Evolutionary conservation across 1,140 invertebrate species (phyloP).

Genomic region (Ips nitidus): DNA sequence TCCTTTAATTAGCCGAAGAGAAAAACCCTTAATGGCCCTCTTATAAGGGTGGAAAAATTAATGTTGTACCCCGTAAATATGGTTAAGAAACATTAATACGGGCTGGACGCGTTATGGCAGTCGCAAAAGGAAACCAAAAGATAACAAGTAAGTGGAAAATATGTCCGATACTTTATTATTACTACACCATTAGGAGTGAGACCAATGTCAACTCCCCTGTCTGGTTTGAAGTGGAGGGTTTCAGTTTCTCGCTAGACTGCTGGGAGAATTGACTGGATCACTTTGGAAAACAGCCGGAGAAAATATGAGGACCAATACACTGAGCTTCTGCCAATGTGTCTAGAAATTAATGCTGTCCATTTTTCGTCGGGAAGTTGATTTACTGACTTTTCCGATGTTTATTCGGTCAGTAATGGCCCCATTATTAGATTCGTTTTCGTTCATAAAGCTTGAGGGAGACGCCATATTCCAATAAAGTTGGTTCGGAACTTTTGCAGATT

Average conservation of each 20-base stretch:
- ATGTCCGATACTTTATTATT: conserved; percentile 37
- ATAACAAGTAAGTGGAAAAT: conserved; percentile 36
- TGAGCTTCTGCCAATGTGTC: conserved; percentile 26
- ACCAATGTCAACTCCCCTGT: conserved; percentile 11
- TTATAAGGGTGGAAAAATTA: conserved; percentile 34
- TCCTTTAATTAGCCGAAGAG: conserved; percentile 25
- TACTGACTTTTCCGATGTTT: conserved; percentile 16
- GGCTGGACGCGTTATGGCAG: conserved; percentile 29
- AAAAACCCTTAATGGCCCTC: conserved; percentile 28
- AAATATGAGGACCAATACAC: conserved; percentile 20
- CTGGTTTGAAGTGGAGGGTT: no score
- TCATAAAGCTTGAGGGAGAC: conserved; percentile 14
- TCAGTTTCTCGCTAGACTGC: neutral
- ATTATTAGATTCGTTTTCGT: conserved; percentile 14
- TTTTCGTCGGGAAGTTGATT: conserved; percentile 18
- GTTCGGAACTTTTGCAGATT: conserved; percentile 25
- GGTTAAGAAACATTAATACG: conserved; percentile 33
- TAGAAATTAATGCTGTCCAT: conserved; percentile 16
- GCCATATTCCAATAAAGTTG: conserved; percentile 26
- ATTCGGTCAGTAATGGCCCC: conserved; percentile 5
- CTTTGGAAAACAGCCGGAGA: conserved; percentile 1
- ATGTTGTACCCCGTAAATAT: conserved; percentile 31
- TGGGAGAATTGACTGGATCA: conserved; percentile 12
- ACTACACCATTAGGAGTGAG: conserved; percentile 23
- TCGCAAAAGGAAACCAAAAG: conserved; percentile 32